These are phyloP conservation scores for Tetragnatha versicolor DNA, from an alignment of 1,140 invertebrate genomes.

Conservation along the genomic window DNA sequence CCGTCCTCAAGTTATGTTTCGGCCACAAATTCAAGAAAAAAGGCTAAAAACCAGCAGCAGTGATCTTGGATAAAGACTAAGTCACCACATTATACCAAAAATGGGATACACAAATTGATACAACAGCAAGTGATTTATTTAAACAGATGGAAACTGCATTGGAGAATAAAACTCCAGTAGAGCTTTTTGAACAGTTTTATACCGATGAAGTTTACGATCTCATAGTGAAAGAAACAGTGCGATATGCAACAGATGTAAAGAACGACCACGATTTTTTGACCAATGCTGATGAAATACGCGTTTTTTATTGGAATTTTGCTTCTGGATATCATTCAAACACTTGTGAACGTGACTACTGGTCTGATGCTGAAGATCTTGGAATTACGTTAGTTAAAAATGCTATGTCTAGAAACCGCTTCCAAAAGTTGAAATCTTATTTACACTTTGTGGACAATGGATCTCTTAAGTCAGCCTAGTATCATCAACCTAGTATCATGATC, in stretches of 20 bases:
- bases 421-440: not conserved
- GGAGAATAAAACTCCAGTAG: conserved; percentile 13
- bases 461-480: not conserved
- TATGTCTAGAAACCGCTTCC: not conserved
- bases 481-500: not conserved
- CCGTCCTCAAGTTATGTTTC: conserved; percentile 7
- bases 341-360: conserved; percentile 5
- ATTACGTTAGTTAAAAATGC: not conserved
- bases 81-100: conserved; percentile 20
- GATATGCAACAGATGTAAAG: conserved; percentile 20
- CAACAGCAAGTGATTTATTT: conserved; percentile 22
- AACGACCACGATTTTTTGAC: conserved; percentile 14
- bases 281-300: conserved; percentile 16
- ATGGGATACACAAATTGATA: conserved; percentile 12
- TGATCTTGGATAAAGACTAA: conserved; percentile 18
- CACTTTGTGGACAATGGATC: not conserved
- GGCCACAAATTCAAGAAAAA: conserved; percentile 12
- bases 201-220: conserved; percentile 33
- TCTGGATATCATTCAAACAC: conserved; percentile 6
- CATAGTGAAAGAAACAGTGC: conserved; percentile 31
- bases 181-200: conserved; percentile 28
- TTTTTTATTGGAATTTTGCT: not conserved
- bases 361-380: conserved; percentile 9
- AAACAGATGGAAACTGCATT: conserved; percentile 22
- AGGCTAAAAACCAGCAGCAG: not conserved